Evolutionary conservation across 2,113 vertebrate genomes (phyloP).

Genomic region (Ochotona princeps): DNA sequence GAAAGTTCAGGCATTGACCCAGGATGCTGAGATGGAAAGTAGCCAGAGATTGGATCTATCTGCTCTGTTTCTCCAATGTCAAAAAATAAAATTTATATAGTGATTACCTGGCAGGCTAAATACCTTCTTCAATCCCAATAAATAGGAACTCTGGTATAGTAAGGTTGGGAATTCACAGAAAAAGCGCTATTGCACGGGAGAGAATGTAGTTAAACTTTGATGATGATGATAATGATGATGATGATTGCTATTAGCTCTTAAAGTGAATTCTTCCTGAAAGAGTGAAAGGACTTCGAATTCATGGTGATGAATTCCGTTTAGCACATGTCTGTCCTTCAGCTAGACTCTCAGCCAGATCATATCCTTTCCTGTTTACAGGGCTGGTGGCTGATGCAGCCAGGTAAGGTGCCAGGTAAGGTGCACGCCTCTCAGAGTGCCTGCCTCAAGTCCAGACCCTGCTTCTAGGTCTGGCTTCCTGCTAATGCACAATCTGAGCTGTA

Average conservation of each 20-base stretch:
- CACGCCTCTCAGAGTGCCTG: no score
- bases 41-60: conserved; percentile 51
- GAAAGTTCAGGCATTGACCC: conserved; percentile 61
- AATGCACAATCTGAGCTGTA: no score
- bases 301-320: conserved; percentile 1
- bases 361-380: not conserved
- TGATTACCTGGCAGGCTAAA: conserved; percentile 27
- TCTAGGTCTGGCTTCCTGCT: no score
- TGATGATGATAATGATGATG: not conserved
- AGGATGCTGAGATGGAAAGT: conserved; percentile 27
- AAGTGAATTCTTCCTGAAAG: not conserved
- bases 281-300: conserved; percentile 12
- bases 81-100: conserved; percentile 18
- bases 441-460: no score
- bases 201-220: not conserved
- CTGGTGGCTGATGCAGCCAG: no score
- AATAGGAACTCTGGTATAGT: not conserved
- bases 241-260: not conserved
- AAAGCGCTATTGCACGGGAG: not conserved
- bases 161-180: not conserved
- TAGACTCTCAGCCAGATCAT: not conserved
- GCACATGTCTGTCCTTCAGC: not conserved
- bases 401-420: no score
- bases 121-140: not conserved
- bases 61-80: conserved; percentile 63